These are phyloP conservation scores for Emydura subglobosa DNA, from an alignment of 2,113 vertebrate genomes.

Conservation along the genomic window DNA sequence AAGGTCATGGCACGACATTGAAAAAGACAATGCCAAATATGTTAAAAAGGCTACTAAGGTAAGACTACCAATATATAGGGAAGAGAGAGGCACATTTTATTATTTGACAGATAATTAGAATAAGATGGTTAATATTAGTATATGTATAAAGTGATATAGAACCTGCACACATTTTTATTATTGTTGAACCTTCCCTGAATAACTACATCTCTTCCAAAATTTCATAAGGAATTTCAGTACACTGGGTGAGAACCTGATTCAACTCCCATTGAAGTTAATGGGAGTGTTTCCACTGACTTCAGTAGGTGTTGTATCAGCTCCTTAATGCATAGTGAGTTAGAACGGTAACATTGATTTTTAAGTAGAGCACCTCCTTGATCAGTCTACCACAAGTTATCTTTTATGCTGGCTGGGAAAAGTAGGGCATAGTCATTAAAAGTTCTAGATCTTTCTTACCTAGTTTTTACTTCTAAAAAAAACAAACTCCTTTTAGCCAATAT, in stretches of 20 bases:
- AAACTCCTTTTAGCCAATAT: background rate
- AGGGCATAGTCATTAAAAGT: rapidly evolving
- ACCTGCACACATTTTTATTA: background rate
- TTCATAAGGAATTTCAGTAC: background rate
- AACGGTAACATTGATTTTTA: background rate
- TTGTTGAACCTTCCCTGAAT: background rate
- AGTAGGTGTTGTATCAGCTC: background rate
- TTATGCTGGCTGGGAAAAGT: conserved; percentile 11
- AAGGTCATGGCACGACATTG: conserved; percentile 98
- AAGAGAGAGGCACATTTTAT: background rate
- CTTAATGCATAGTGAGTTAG: background rate
- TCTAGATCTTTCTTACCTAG: background rate
- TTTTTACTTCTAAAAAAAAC: background rate
- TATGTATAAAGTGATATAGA: background rate
- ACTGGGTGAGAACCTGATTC: background rate
- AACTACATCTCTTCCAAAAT: background rate
- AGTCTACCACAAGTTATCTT: background rate
- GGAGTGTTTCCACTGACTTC: background rate
- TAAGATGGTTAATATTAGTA: background rate
- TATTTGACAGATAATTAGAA: background rate
- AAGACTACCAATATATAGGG: conserved; percentile 15
- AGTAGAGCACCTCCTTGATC: background rate
- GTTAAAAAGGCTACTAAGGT: conserved; percentile 99
- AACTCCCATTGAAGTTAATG: background rate
- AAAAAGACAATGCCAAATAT: conserved; percentile 98